Conservation (phyloP, 2,113 vertebrate genomes). For the Bombycilla garrulus region DNA sequence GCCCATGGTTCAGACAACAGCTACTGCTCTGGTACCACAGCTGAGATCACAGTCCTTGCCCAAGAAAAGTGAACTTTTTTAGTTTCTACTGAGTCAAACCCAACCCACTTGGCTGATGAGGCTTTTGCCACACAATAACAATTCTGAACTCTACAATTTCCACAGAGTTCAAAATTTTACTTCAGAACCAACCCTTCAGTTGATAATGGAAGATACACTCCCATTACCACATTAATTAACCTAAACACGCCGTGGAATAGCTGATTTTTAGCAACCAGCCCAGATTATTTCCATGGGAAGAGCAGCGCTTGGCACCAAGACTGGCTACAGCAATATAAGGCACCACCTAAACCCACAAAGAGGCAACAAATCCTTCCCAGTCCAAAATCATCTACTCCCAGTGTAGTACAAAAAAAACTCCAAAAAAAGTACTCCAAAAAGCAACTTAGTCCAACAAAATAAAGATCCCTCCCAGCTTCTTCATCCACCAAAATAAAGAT, state of each 20-base stretch:
- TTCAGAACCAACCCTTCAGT: not conserved
- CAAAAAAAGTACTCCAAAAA: too few relatives aligned
- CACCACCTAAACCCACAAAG: not conserved
- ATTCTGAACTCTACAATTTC: not conserved
- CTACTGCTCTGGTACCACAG: not conserved
- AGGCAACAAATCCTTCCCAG: not conserved
- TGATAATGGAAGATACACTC: not conserved
- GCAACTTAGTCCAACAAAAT: not conserved
- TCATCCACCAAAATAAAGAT: not conserved
- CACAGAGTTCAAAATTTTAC: not conserved
- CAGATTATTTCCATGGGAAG: not conserved
- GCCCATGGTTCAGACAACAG: not conserved
- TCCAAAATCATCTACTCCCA: not conserved
- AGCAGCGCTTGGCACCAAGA: not conserved
- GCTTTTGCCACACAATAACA: not conserved
- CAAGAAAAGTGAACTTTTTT: accelerated
- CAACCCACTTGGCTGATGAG: not conserved
- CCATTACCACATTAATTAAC: not conserved
- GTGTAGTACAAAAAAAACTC: too few relatives aligned
- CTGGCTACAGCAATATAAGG: not conserved
- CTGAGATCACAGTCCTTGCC: not conserved
- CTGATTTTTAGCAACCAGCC: not conserved
- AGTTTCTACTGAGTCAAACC: not conserved
- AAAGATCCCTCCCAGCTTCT: not conserved
- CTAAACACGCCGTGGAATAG: not conserved